These are phyloP conservation scores for Hypselothyrea guttata DNA, from an alignment of 2,888 invertebrate genomes.

Conservation along the genomic window DNA sequence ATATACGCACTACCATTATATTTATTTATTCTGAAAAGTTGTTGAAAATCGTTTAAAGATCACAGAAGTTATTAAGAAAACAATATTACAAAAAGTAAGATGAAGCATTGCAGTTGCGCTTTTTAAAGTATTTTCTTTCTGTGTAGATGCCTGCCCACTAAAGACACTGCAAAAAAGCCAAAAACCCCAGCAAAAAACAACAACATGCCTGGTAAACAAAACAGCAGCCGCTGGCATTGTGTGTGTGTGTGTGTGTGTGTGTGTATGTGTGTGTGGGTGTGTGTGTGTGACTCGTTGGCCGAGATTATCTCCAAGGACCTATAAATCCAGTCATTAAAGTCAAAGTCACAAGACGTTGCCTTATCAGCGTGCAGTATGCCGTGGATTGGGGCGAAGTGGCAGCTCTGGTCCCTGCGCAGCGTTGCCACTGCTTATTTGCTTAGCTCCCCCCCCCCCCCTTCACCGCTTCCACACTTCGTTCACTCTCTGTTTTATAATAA, in stretches of 20 bases:
- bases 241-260: conserved; percentile 23
- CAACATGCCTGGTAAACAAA: conserved; percentile 69
- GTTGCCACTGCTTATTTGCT: conserved; percentile 19
- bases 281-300: conserved; percentile 42
- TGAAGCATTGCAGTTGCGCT: too few relatives aligned
- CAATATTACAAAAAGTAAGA: too few relatives aligned
- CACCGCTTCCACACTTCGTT: too few relatives aligned
- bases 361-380: conserved; percentile 58
- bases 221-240: conserved; percentile 48
- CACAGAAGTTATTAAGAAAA: too few relatives aligned
- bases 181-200: conserved; percentile 7
- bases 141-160: background rate
- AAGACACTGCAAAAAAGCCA: conserved; percentile 16
- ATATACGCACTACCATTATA: too few relatives aligned
- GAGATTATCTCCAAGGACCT: conserved; percentile 82
- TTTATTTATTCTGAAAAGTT: too few relatives aligned
- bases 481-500: conserved; percentile 55
- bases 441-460: conserved; percentile 3
- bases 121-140: too few relatives aligned
- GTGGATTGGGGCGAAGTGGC: too few relatives aligned
- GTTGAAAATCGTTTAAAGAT: too few relatives aligned
- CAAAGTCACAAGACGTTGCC: conserved; percentile 81
- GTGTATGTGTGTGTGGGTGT: conserved; percentile 22
- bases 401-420: conserved; percentile 10
- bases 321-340: conserved; percentile 83